Percentiles rank a stretch among this genome's conserved stretches.
These are phyloP conservation scores for Chionoecetes opilio DNA, from an alignment of 1,140 invertebrate genomes.

Conservation along the genomic window DNA sequence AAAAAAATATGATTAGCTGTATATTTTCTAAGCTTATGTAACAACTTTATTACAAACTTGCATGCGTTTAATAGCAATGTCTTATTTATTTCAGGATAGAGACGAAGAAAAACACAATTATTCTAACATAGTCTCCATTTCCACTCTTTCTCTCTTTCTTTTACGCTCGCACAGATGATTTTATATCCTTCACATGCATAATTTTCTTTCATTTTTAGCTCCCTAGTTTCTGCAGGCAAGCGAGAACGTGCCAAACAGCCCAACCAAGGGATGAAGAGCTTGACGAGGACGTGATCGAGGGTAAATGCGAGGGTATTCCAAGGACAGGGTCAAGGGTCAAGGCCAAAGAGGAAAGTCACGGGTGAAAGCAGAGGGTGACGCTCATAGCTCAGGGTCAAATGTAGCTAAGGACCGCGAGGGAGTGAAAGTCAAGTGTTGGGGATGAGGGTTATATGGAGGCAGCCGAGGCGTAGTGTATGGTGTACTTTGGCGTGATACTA, in stretches of 20 bases:
- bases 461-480: background rate
- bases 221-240: background rate
- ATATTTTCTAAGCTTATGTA: too few species aligned
- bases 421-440: constrained; percentile 6
- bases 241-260: background rate
- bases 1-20: too few species aligned
- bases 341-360: background rate
- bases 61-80: too few species aligned
- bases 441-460: background rate
- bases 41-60: too few species aligned
- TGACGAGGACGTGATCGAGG: background rate
- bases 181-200: background rate
- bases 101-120: too few species aligned
- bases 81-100: too few species aligned
- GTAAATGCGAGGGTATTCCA: background rate
- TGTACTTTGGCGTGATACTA: too few species aligned
- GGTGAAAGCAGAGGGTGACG: background rate
- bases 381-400: background rate
- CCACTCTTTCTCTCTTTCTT: background rate
- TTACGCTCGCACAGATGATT: background rate
- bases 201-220: background rate
- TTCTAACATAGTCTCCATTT: too few species aligned
- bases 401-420: background rate
- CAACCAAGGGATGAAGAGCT: background rate
- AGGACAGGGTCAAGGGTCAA: background rate